A percentile compares a stretch with the other conserved stretches of the same genome.
These are phyloP conservation scores for Aethina tumida DNA, from an alignment of 1,140 invertebrate genomes.

Conservation along the genomic window DNA sequence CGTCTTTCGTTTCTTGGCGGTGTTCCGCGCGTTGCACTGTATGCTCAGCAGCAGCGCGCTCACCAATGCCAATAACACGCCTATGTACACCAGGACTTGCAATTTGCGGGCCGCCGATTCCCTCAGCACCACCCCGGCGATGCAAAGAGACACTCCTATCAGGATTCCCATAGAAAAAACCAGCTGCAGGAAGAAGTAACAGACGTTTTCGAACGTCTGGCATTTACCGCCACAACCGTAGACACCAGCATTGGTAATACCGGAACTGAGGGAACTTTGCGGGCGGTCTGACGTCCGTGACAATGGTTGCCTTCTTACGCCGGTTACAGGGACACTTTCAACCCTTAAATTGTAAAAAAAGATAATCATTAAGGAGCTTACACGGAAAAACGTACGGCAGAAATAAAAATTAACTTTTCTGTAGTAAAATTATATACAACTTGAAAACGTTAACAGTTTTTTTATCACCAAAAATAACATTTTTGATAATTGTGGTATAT, in stretches of 20 bases:
- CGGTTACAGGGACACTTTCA: constrained; percentile 11
- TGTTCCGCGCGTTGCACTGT: constrained; percentile 49
- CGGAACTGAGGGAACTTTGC: constrained; percentile 30
- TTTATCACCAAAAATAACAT: too few species aligned
- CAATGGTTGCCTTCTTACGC: constrained; percentile 10
- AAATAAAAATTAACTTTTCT: too few species aligned
- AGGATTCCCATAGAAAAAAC: constrained; percentile 51
- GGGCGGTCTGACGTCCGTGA: constrained; percentile 28
- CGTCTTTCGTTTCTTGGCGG: constrained; percentile 38
- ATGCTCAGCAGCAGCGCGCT: constrained; percentile 46
- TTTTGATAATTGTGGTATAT: too few species aligned
- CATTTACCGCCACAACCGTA: constrained; percentile 53
- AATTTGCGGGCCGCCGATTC: constrained; percentile 47
- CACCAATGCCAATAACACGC: constrained; percentile 46
- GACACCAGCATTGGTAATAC: constrained; percentile 35
- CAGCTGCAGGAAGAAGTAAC: constrained; percentile 52
- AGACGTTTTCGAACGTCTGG: constrained; percentile 53
- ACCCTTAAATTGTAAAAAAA: constrained; percentile 4
- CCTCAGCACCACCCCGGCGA: constrained; percentile 47
- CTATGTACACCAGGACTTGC: constrained; percentile 52
- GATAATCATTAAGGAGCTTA: too few species aligned
- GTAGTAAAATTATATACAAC: too few species aligned
- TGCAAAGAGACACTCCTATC: constrained; percentile 49
- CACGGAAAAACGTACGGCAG: too few species aligned
- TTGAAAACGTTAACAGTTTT: too few species aligned